These are phyloP conservation scores for Mugil cephalus DNA, from an alignment of 2,113 vertebrate species.

Conservation along the genomic window DNA sequence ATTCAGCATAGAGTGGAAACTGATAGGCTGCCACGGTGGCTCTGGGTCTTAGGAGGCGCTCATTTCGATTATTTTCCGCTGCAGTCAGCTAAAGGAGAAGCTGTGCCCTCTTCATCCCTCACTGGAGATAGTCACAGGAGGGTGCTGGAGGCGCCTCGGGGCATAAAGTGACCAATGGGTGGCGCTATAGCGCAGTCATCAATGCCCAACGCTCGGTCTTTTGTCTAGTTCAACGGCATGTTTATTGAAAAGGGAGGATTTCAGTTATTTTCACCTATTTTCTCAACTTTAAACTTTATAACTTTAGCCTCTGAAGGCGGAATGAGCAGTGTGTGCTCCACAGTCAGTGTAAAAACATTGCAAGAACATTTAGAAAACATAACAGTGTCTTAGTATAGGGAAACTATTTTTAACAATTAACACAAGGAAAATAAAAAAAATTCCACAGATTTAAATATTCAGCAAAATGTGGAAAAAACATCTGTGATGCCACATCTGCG, in stretches of 20 bases:
- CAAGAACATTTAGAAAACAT: not conserved
- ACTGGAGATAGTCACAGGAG: conserved; percentile 5
- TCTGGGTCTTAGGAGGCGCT: conserved; percentile 41
- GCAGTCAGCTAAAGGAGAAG: conserved; percentile 58
- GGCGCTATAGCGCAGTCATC: conserved; percentile 55
- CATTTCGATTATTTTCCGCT: conserved; percentile 69
- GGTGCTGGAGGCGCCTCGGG: not conserved
- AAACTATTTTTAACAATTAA: too few species aligned
- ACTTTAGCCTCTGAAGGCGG: not conserved
- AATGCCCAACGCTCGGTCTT: not conserved
- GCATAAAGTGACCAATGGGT: conserved; percentile 38
- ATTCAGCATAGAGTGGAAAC: conserved; percentile 67
- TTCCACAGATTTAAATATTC: too few species aligned
- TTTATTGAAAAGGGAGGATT: conserved; percentile 13
- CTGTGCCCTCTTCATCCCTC: conserved; percentile 49
- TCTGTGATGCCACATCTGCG: conserved; percentile 33
- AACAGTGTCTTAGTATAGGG: not conserved
- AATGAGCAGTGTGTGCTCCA: too few species aligned
- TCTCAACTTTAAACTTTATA: not conserved
- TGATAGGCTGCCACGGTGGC: conserved; percentile 68
- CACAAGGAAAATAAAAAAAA: too few species aligned
- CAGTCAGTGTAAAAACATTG: not conserved
- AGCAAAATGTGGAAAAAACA: conserved; percentile 1
- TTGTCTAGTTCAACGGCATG: conserved; percentile 15
- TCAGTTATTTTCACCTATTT: conserved; percentile 33